These are phyloP conservation scores for Misgurnus anguillicaudatus DNA, from an alignment of 2,113 vertebrate genomes.

Conservation along the genomic window DNA sequence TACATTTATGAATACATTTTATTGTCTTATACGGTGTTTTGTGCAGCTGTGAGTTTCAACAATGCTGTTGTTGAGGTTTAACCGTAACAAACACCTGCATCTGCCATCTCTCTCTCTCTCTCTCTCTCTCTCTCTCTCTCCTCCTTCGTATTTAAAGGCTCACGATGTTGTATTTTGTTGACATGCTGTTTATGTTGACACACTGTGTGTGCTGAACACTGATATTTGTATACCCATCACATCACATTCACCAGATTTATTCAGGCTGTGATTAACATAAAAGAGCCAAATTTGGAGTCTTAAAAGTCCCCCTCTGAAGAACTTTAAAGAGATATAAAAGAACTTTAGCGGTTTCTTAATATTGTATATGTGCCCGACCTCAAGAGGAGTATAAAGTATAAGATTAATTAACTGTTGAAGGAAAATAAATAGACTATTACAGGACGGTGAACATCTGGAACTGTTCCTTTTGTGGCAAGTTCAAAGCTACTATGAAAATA, in stretches of 20 bases:
- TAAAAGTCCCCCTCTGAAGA: neutral
- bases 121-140: neutral
- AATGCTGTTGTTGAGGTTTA: slow-evolving; percentile 25
- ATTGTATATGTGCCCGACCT: slow-evolving; percentile 46
- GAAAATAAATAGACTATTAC: slow-evolving; percentile 66
- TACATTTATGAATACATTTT: neutral
- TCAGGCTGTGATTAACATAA: slow-evolving; percentile 7
- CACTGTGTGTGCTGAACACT: slow-evolving; percentile 24
- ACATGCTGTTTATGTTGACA: slow-evolving; percentile 47
- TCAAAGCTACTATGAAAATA: slow-evolving; percentile 79
- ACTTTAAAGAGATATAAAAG: slow-evolving; percentile 14
- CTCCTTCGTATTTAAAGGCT: slow-evolving; percentile 9
- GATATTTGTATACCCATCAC: neutral
- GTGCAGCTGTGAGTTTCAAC: neutral
- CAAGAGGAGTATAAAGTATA: slow-evolving; percentile 53
- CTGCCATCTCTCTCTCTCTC: neutral
- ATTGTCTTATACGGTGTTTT: neutral
- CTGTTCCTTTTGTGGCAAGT: slow-evolving; percentile 72
- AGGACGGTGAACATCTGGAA: slow-evolving; percentile 74
- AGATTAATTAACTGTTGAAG: slow-evolving; percentile 56
- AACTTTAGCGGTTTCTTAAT: slow-evolving; percentile 40
- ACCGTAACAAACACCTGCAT: neutral
- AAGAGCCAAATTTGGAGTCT: slow-evolving; percentile 5
- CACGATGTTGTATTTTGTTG: slow-evolving; percentile 28
- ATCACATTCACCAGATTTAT: neutral